phyloP scores from a whole-genome alignment of 2,113 vertebrate species.

The Heterotis niloticus region DNA sequence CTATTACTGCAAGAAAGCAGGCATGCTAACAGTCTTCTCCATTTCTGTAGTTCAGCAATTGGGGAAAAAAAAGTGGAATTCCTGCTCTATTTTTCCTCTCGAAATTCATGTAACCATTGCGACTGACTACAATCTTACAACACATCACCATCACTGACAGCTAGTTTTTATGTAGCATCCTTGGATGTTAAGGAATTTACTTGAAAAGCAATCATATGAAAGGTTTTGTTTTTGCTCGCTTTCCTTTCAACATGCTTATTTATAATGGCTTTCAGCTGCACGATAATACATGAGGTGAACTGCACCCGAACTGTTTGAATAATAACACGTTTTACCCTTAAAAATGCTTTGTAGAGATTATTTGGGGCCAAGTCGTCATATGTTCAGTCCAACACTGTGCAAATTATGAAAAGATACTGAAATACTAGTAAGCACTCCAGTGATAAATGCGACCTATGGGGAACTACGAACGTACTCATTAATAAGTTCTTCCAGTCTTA shows the following conservation, averaged over 20 bases:
- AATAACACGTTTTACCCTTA: neutral
- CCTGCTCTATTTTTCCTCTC: neutral
- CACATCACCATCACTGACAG: neutral
- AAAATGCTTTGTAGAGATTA: neutral
- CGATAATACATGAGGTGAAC: no score
- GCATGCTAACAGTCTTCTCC: neutral
- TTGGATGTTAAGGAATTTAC: neutral
- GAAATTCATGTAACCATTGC: no score
- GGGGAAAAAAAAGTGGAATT: neutral
- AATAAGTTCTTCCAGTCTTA: slow-evolving; percentile 56
- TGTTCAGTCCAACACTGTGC: neutral
- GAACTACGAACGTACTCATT: slow-evolving; percentile 39
- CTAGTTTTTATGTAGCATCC: neutral
- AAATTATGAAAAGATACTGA: neutral
- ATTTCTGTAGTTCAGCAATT: neutral
- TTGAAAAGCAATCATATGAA: neutral
- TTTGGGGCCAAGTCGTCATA: no score
- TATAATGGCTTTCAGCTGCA: neutral
- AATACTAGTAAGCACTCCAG: neutral
- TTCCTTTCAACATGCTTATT: neutral
- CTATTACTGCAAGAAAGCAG: neutral
- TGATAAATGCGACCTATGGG: neutral
- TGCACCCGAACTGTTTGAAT: neutral
- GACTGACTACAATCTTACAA: neutral
- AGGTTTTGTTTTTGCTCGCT: neutral